phyloP scores from a whole-genome alignment of 1,140 invertebrate genomes.

The Linepithema humile region DNA sequence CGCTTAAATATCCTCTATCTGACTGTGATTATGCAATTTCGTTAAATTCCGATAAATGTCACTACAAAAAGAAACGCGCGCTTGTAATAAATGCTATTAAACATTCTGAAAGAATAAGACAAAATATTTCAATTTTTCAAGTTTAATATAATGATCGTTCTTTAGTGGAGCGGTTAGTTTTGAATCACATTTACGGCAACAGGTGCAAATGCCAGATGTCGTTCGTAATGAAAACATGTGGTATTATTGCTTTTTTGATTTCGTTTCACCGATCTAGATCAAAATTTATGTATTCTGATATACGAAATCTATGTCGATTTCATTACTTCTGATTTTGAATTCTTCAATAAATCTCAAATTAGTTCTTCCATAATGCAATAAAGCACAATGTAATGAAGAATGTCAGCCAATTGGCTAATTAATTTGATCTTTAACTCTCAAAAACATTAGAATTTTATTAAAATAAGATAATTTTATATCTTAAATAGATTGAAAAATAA shows the following conservation, averaged over 20 bases:
- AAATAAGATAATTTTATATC: background rate
- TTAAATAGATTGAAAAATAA: background rate
- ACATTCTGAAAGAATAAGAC: background rate
- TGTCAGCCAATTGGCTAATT: background rate
- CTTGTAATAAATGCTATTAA: background rate
- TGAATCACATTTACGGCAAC: constrained; percentile 16
- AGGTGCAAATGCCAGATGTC: constrained; percentile 30
- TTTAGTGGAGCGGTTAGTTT: background rate
- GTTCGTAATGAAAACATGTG: background rate
- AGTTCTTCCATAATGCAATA: no score
- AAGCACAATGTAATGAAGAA: background rate
- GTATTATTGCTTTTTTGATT: background rate
- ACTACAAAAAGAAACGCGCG: background rate
- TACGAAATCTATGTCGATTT: background rate
- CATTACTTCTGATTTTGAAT: background rate
- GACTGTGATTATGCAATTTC: background rate
- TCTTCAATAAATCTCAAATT: background rate
- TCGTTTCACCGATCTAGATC: background rate
- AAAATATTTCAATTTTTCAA: background rate
- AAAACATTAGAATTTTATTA: background rate
- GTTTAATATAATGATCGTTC: constrained; percentile 5
- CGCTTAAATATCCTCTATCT: background rate
- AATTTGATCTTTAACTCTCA: background rate
- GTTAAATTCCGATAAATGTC: background rate
- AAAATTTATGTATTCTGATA: background rate